A percentile compares a stretch with the other conserved stretches of the same genome.
These are phyloP conservation scores for Eurois occulta DNA, from an alignment of 2,888 invertebrate genomes.

Conservation along the genomic window DNA sequence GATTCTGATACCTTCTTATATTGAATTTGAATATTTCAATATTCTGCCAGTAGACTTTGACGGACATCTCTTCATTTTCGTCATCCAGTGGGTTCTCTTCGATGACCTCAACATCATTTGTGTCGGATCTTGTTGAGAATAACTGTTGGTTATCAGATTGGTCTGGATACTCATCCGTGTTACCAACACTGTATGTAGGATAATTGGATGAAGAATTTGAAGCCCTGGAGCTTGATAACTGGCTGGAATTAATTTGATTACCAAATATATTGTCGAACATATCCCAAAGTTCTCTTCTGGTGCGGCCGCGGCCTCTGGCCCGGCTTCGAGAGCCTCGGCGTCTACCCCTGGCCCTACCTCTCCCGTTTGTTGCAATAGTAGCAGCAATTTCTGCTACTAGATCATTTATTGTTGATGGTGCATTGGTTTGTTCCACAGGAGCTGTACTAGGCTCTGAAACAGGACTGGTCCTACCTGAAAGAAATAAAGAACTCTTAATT, in stretches of 20 bases:
- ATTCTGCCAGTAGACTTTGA: conserved; percentile 87
- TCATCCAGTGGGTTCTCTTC: conserved; percentile 71
- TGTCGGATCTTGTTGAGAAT: conserved; percentile 68
- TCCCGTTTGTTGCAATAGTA: background rate
- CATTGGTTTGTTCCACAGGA: background rate
- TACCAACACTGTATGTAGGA: conserved; percentile 80
- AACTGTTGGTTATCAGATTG: conserved; percentile 74
- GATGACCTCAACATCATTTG: conserved; percentile 63
- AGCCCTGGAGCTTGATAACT: background rate
- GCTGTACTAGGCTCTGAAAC: background rate
- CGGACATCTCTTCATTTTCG: conserved; percentile 85
- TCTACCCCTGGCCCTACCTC: background rate
- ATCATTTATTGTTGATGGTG: background rate
- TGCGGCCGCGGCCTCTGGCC: conserved; percentile 46
- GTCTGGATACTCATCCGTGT: conserved; percentile 83
- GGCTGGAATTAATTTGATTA: background rate
- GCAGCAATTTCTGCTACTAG: background rate
- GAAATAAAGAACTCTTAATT: background rate
- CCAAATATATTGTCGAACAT: conserved; percentile 43
- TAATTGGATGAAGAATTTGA: conserved; percentile 31
- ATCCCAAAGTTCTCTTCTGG: conserved; percentile 18
- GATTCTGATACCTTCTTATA: conserved; percentile 83
- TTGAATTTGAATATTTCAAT: conserved; percentile 82
- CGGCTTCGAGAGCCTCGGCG: conserved; percentile 24
- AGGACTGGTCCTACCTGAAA: conserved; percentile 38